A percentile compares a stretch with the other conserved stretches of the same genome.
phyloP scores from a whole-genome alignment of 2,113 vertebrate species.

The Tringa solitaria region DNA sequence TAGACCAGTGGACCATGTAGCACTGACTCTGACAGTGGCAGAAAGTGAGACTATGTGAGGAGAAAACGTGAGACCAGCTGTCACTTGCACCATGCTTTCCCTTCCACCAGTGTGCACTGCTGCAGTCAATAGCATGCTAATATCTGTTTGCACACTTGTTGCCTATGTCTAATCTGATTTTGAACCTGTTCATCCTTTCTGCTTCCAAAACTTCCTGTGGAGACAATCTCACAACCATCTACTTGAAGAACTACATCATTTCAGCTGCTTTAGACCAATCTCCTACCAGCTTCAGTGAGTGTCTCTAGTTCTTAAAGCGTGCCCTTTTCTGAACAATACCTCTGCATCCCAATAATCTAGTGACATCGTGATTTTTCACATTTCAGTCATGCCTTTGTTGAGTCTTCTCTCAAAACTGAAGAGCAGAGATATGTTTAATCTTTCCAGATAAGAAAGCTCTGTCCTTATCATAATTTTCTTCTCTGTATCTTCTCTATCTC shows the following conservation, averaged over 20 bases:
- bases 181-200: neutral
- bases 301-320: neutral
- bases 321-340: neutral
- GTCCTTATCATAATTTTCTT: neutral
- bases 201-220: neutral
- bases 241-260: neutral
- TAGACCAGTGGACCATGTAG: neutral
- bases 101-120: neutral
- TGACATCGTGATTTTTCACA: neutral
- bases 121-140: neutral
- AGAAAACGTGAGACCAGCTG: neutral
- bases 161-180: neutral
- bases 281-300: neutral
- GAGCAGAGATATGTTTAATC: neutral
- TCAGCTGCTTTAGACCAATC: neutral
- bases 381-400: neutral
- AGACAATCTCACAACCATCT: neutral
- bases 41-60: neutral
- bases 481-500: neutral
- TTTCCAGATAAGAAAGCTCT: neutral
- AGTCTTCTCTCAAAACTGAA: neutral
- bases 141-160: neutral
- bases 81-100: neutral
- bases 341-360: neutral
- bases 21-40: neutral